phyloP scores from a whole-genome alignment of 2,113 vertebrate genomes.

The Sinocyclocheilus grahami region DNA sequence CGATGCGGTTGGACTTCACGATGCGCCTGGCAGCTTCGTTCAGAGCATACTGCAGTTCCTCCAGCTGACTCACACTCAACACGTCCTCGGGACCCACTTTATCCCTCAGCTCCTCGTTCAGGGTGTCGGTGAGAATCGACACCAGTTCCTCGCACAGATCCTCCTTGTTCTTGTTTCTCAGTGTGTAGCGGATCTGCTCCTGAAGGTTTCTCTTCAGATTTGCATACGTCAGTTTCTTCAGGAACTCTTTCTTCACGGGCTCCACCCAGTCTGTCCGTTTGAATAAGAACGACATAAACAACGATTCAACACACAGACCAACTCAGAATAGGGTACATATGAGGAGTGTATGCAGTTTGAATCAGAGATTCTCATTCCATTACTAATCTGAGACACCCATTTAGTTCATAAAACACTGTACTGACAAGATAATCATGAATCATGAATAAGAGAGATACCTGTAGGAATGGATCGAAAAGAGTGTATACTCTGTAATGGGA shows the following conservation, averaged over 20 bases:
- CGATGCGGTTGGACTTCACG: slow-evolving; percentile 67
- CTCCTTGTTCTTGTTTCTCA: slow-evolving; percentile 67
- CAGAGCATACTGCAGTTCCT: slow-evolving; percentile 68
- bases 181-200: slow-evolving; percentile 73
- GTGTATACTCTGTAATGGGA: no score
- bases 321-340: background rate
- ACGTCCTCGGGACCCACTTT: slow-evolving; percentile 73
- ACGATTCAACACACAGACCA: background rate
- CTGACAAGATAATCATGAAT: background rate
- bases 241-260: slow-evolving; percentile 74
- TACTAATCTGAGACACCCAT: background rate
- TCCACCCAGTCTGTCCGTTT: slow-evolving; percentile 70
- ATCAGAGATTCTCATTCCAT: background rate
- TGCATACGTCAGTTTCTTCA: slow-evolving; percentile 77
- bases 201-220: slow-evolving; percentile 78
- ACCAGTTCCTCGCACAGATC: slow-evolving; percentile 76
- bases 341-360: background rate
- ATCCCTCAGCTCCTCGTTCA: slow-evolving; percentile 64
- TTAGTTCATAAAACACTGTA: background rate
- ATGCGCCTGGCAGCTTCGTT: slow-evolving; percentile 67
- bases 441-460: background rate
- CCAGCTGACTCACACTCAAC: slow-evolving; percentile 61
- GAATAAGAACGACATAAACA: background rate
- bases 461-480: background rate
- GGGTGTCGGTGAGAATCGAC: slow-evolving; percentile 69